A percentile compares a stretch with the other conserved stretches of the same genome.
These are phyloP conservation scores for Abscondita cerata DNA, from an alignment of 2,888 invertebrate species.

Conservation along the genomic window DNA sequence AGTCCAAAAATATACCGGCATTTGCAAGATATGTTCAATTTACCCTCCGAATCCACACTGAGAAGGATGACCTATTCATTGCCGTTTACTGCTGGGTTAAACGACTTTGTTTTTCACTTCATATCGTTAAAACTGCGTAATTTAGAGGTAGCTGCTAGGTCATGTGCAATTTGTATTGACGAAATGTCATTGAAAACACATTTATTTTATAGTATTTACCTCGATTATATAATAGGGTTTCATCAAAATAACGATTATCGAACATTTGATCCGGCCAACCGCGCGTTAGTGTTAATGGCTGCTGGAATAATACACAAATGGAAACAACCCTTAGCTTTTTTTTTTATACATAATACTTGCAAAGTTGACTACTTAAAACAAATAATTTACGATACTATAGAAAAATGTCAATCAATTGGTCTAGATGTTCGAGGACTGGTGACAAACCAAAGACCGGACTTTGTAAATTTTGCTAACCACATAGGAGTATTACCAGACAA, in stretches of 20 bases:
- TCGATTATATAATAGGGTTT: slow-evolving; percentile 1
- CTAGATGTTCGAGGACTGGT: slow-evolving; percentile 4
- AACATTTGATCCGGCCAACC: background rate
- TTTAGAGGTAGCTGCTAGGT: background rate
- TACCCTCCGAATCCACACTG: slow-evolving; percentile 34
- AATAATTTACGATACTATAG: background rate
- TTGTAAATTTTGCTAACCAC: background rate
- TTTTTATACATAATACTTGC: slow-evolving; percentile 2
- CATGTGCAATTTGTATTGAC: slow-evolving; percentile 1
- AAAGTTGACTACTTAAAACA: background rate
- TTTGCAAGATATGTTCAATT: slow-evolving; percentile 25
- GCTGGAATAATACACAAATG: background rate
- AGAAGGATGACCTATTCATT: slow-evolving; percentile 28
- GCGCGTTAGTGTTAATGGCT: slow-evolving; percentile 2
- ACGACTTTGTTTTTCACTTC: background rate
- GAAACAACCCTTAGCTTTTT: slow-evolving; percentile 7
- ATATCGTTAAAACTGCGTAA: slow-evolving; percentile 2
- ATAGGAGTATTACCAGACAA: background rate
- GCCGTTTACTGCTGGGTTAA: slow-evolving; percentile 24
- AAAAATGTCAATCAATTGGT: background rate
- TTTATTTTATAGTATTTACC: slow-evolving; percentile 7
- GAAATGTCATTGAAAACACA: slow-evolving; percentile 5
- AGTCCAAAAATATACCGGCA: slow-evolving; percentile 37
- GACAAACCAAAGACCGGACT: background rate
- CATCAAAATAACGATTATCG: background rate